Evolutionary conservation across 2,797 vertebrate genomes (phyloP), one percentile per base, ranked within the genome.

Genomic region (Sternarchorhynchus goeldii): DNA sequence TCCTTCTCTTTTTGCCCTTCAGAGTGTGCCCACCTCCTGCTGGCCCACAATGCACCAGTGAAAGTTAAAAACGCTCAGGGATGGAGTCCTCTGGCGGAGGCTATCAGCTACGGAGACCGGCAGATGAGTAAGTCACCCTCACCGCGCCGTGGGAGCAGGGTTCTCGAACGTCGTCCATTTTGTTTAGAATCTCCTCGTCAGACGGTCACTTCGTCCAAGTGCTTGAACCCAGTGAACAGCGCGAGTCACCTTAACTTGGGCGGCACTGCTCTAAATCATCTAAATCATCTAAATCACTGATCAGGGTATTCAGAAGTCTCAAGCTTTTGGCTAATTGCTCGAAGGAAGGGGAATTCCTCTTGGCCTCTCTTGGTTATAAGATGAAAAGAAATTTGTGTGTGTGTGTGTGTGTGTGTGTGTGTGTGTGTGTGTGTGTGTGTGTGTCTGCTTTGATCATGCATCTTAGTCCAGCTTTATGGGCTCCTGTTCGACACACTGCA

Each of bases 51-150:
- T 86, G 97, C 98, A 91, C 96, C 97, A 41, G 98, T 99, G 79
- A 99, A 99, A 93, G 97, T 99, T 93, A 99, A 99, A 92, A 99
- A 99, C 3, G 96, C 97, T 95, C 98, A 99, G 94, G 98, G 98
- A 92, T 99, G 98, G 98, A 99, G 97, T 92, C 96, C 98, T 73
- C 94, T 99, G 29, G 98, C 98, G 0, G 98, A 99, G 93, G 98
- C 98, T 91, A 99, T 99, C 90, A 99, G 98, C 91, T 99, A 98
- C 39, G 98, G 97, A 93, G 97, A 99, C 88, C 92, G 98, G 87
- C 97, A 99, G 90, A 99, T 99, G 97, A 99, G 97, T 99, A 93
- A 94, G 97, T 88, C 59, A 66, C 20, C 16, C 29, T 20, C 20
- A 57, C 3, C 32, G 55, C 36, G 66, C 21, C 32, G 14, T 36